Evolutionary conservation across 2,888 invertebrate genomes (phyloP).

Genomic region (Parelbella ahira): DNA sequence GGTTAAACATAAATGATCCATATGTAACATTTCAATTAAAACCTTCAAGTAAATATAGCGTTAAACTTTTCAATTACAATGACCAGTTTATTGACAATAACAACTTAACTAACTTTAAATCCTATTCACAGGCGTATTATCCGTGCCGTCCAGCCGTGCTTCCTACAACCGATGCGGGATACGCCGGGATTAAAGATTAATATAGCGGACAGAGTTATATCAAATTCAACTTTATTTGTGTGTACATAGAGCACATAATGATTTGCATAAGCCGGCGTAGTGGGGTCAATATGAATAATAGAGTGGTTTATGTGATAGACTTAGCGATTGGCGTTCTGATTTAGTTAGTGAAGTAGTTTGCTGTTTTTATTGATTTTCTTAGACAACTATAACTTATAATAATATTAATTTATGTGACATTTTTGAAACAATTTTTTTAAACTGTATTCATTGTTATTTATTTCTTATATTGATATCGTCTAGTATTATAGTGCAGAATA

Average conservation of each 20-base stretch:
- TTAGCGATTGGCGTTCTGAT: no score
- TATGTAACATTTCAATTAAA: no score
- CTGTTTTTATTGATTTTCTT: no score
- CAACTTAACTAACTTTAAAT: slow-evolving; percentile 47
- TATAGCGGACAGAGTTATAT: slow-evolving; percentile 31
- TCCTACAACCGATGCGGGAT: slow-evolving; percentile 47
- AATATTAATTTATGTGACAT: no score
- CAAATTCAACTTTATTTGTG: slow-evolving; percentile 38
- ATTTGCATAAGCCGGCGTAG: slow-evolving; percentile 29
- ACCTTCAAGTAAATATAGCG: slow-evolving; percentile 1
- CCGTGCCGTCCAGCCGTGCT: slow-evolving; percentile 47
- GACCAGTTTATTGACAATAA: slow-evolving; percentile 35
- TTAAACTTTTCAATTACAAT: slow-evolving; percentile 20
- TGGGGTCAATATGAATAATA: slow-evolving; percentile 38
- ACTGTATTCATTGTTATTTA: no score
- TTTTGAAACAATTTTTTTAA: no score
- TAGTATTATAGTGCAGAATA: no score
- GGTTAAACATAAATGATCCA: no score
- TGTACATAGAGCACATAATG: slow-evolving; percentile 32
- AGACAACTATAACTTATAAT: no score
- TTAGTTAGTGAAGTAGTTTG: no score
- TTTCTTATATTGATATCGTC: no score
- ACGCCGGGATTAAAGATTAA: slow-evolving; percentile 47
- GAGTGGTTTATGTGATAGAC: slow-evolving; percentile 31
- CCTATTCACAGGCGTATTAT: slow-evolving; percentile 46